These are phyloP conservation scores for Melanostigma gelatinosum DNA, from an alignment of 2,113 vertebrate species.

Conservation along the genomic window DNA sequence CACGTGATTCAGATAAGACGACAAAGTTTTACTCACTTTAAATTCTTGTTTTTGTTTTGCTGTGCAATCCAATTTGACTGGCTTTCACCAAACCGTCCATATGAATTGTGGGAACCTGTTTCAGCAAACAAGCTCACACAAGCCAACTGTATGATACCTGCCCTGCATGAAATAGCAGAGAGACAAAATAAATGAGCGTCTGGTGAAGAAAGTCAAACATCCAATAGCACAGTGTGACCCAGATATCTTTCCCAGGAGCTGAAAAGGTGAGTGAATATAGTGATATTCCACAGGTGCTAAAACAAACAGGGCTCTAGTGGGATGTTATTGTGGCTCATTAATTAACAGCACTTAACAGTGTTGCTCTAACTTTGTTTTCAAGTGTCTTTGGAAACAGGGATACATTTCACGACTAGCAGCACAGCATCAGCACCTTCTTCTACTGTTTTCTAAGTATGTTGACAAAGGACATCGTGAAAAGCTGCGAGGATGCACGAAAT, in stretches of 20 bases:
- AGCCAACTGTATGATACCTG: conserved; percentile 26
- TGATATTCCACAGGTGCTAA: conserved; percentile 2
- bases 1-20: neutral
- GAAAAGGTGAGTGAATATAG: neutral
- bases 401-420: neutral
- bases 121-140: conserved; percentile 28
- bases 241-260: conserved; percentile 15
- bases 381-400: neutral
- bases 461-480: conserved; percentile 63
- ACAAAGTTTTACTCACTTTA: neutral
- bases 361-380: neutral
- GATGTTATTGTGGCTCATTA: neutral
- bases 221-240: conserved; percentile 21
- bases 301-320: neutral
- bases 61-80: neutral
- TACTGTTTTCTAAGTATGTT: conserved; percentile 18
- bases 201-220: conserved; percentile 11
- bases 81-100: neutral
- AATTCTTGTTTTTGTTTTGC: neutral
- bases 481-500: conserved; percentile 59
- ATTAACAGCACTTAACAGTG: neutral
- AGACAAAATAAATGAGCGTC: conserved; percentile 17
- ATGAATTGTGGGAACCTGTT: conserved; percentile 41
- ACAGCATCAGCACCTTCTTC: neutral
- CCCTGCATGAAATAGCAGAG: conserved; percentile 24